phyloP scores from a whole-genome alignment of 2,888 invertebrate genomes.

The Dryadula phaetusa region DNA sequence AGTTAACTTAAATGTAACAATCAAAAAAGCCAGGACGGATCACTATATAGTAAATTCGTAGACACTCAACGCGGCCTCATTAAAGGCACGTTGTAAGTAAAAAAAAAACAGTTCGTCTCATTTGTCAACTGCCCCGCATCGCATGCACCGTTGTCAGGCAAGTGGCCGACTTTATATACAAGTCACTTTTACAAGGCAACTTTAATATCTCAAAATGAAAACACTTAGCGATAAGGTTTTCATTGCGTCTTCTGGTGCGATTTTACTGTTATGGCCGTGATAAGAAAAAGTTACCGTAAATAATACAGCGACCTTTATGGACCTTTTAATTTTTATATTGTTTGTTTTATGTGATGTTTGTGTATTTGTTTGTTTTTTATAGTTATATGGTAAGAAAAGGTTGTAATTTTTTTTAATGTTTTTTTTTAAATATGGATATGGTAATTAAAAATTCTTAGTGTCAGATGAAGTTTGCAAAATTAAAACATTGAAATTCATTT shows the following conservation, averaged over 20 bases:
- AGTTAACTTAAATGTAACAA: too few relatives aligned
- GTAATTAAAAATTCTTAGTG: too few relatives aligned
- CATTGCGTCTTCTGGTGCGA: constrained; percentile 51
- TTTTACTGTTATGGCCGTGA: constrained; percentile 46
- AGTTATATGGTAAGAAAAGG: not conserved
- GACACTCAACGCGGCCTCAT: not conserved
- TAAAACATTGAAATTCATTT: too few relatives aligned
- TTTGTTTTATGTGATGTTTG: not conserved
- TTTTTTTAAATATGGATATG: too few relatives aligned
- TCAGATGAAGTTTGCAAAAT: too few relatives aligned
- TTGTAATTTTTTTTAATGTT: too few relatives aligned
- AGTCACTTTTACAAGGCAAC: constrained; percentile 46
- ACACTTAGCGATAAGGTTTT: constrained; percentile 58
- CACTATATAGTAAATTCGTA: not conserved
- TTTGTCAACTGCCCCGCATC: constrained; percentile 75
- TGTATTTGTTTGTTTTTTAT: constrained; percentile 10
- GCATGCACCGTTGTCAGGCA: constrained; percentile 58
- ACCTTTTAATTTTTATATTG: constrained; percentile 39
- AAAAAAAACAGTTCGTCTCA: constrained; percentile 64
- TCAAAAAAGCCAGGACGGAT: not conserved
- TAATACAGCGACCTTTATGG: constrained; percentile 42
- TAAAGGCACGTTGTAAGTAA: constrained; percentile 7
- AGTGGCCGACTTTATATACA: constrained; percentile 62
- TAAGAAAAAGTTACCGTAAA: constrained; percentile 48
- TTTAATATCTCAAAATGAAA: constrained; percentile 68